Evolutionary conservation across 2,888 invertebrate genomes (phyloP).

Genomic region (Cantharis lateralis): DNA sequence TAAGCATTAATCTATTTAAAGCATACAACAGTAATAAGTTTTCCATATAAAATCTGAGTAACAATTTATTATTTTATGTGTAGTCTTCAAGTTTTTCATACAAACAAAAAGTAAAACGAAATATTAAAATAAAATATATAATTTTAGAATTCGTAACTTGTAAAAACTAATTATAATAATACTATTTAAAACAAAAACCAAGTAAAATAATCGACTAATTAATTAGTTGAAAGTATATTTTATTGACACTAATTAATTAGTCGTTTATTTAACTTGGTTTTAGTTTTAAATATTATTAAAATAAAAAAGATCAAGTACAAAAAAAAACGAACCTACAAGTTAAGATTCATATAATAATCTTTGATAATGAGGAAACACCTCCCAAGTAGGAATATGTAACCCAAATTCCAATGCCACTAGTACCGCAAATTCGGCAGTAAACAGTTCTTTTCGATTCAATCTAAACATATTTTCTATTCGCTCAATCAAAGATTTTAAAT

Average conservation of each 20-base stretch:
- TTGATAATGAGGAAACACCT: conserved; percentile 94
- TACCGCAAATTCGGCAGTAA: conserved; percentile 92
- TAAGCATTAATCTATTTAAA: neutral
- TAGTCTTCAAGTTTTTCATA: neutral
- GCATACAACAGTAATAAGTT: neutral
- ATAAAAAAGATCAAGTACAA: neutral
- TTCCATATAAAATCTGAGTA: neutral
- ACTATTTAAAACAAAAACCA: no score
- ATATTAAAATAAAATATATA: neutral
- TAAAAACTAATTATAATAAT: no score
- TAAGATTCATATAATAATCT: conserved; percentile 90
- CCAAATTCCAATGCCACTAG: conserved; percentile 94
- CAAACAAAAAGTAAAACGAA: neutral
- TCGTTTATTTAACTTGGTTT: no score
- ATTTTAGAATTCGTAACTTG: no score
- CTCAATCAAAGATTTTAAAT: conserved; percentile 86
- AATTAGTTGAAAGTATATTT: no score
- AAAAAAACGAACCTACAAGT: conserved; percentile 49
- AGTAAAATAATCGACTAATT: no score
- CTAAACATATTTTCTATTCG: conserved; percentile 91
- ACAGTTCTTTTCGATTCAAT: conserved; percentile 85
- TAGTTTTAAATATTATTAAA: no score
- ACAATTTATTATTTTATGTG: neutral
- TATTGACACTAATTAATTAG: no score
- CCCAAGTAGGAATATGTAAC: conserved; percentile 87